A percentile compares a stretch with the other conserved stretches of the same genome.
These are phyloP conservation scores for Mus minutoides DNA, from an alignment of 2,797 vertebrate species.

Conservation along the genomic window DNA sequence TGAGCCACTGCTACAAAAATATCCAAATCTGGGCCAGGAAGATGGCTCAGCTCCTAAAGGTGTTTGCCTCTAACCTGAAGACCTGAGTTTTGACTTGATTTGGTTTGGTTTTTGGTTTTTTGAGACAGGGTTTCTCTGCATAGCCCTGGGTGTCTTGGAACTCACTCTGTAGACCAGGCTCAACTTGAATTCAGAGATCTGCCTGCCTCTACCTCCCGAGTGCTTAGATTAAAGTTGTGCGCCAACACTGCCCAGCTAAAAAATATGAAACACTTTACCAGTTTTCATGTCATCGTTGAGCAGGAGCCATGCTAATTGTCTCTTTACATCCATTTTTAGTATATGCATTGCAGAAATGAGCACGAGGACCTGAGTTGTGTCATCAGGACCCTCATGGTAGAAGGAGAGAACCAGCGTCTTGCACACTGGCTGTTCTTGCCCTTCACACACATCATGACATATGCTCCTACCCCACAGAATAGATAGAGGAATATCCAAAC, in stretches of 20 bases:
- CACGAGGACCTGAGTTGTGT: not conserved
- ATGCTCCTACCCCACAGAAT: not conserved
- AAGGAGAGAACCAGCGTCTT: not conserved
- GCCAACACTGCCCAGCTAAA: not conserved
- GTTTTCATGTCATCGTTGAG: not conserved
- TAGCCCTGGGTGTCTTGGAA: not conserved
- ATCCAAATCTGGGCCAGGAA: not conserved
- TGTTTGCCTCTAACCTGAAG: not conserved
- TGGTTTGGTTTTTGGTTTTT: not conserved
- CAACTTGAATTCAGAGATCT: not conserved
- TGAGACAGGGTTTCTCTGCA: not conserved
- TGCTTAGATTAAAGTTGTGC: not conserved
- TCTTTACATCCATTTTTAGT: not conserved
- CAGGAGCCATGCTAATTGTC: not conserved
- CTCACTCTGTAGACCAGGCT: not conserved
- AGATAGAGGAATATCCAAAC: not conserved
- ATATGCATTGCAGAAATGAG: not conserved
- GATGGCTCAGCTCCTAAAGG: not conserved
- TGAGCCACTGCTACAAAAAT: conserved; percentile 32
- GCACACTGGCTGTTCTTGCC: not conserved
- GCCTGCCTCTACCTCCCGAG: not conserved
- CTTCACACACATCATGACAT: not conserved
- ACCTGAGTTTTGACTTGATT: not conserved
- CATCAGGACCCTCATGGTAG: not conserved
- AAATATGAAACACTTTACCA: not conserved